Conservation (phyloP, 1,140 invertebrate genomes). For the Venturia canescens region DNA sequence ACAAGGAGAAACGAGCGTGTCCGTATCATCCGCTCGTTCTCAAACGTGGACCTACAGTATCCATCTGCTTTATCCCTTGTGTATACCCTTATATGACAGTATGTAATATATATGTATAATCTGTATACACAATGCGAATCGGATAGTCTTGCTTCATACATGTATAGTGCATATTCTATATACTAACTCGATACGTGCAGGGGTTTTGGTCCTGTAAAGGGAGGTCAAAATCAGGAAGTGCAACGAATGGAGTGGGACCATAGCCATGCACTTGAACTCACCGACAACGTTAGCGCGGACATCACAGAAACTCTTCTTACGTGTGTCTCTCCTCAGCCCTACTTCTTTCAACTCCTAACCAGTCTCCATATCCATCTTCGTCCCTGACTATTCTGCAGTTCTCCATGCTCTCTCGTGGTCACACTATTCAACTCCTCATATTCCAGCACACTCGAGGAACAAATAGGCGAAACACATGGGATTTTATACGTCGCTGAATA, state of each 20-base stretch:
- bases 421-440: not conserved
- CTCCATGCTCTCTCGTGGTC: slow-evolving; percentile 3
- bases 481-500: not conserved
- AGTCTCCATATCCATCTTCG: not conserved
- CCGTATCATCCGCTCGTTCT: slow-evolving; percentile 5
- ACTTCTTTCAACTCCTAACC: not conserved
- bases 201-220: not conserved
- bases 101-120: not conserved
- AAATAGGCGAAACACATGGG: not conserved
- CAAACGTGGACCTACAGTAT: slow-evolving; percentile 5
- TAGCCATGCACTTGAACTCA: slow-evolving; percentile 40
- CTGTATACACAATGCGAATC: not conserved
- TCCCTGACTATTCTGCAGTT: not conserved
- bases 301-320: slow-evolving; percentile 14
- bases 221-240: slow-evolving; percentile 28
- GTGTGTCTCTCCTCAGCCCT: not conserved
- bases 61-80: not conserved
- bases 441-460: not conserved
- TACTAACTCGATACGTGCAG: not conserved
- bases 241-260: not conserved
- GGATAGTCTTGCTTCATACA: not conserved
- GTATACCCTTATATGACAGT: no score
- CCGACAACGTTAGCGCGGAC: slow-evolving; percentile 21
- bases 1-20: slow-evolving; percentile 9
- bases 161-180: slow-evolving; percentile 11